phyloP scores from a whole-genome alignment of 2,113 vertebrate genomes.

The Pelecanoides urinatrix region DNA sequence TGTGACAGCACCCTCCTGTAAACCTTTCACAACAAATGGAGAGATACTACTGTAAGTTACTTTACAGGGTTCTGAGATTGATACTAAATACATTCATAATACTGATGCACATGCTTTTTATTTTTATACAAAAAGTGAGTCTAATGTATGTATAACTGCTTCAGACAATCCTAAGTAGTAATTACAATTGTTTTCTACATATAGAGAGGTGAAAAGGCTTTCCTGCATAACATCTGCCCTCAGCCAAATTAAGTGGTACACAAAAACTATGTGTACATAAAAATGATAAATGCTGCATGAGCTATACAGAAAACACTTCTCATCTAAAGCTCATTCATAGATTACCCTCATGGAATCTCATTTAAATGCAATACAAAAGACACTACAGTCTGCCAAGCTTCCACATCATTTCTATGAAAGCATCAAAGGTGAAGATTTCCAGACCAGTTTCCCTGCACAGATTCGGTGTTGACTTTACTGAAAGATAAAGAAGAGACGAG shows the following conservation, averaged over 20 bases:
- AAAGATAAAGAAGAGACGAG: neutral
- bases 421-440: slow-evolving; percentile 8
- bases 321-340: slow-evolving; percentile 6
- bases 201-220: neutral
- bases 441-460: neutral
- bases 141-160: neutral
- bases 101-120: neutral
- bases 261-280: neutral
- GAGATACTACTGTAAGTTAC: neutral
- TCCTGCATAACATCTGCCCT: neutral
- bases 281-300: neutral
- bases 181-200: neutral
- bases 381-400: neutral
- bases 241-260: neutral
- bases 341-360: neutral
- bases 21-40: neutral
- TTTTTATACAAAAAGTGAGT: neutral
- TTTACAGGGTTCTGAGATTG: neutral
- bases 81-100: neutral
- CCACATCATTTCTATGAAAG: neutral
- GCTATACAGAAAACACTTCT: neutral
- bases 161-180: neutral
- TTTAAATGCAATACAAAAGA: neutral
- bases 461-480: neutral
- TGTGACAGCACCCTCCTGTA: neutral